Evolutionary conservation across 1,140 invertebrate species (phyloP).

Genomic region (Lepidurus couesii): DNA sequence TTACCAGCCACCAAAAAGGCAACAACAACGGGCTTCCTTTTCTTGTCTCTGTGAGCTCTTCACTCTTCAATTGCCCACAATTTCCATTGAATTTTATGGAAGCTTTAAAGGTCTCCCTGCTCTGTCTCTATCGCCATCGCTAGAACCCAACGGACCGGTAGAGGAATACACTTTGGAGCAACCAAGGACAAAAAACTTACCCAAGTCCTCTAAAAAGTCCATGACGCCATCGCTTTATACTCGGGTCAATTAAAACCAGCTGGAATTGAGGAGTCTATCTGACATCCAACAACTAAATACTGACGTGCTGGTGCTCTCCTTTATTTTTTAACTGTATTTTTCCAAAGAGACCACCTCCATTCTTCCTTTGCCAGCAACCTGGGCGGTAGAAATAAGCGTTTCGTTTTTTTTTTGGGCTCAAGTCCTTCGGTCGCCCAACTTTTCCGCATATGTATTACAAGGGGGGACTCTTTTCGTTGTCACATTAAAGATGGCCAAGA

Average conservation of each 20-base stretch:
- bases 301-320: neutral
- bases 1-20: neutral
- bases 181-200: neutral
- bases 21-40: neutral
- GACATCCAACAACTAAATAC: neutral
- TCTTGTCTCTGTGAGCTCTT: neutral
- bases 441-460: too few species aligned
- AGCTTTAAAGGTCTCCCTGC: too few species aligned
- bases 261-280: neutral
- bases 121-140: neutral
- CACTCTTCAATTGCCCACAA: slow-evolving; percentile 2
- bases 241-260: slow-evolving; percentile 6
- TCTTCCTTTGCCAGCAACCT: neutral
- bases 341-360: neutral
- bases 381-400: slow-evolving; percentile 9
- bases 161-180: neutral
- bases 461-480: neutral
- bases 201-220: neutral
- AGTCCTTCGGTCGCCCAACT: too few species aligned
- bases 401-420: neutral
- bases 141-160: neutral
- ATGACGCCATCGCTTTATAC: neutral
- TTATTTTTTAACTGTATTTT: neutral
- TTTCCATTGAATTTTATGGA: slow-evolving; percentile 17
- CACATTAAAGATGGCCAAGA: neutral